Conservation (phyloP, 2,888 invertebrate genomes). For the Nineta flava region DNA sequence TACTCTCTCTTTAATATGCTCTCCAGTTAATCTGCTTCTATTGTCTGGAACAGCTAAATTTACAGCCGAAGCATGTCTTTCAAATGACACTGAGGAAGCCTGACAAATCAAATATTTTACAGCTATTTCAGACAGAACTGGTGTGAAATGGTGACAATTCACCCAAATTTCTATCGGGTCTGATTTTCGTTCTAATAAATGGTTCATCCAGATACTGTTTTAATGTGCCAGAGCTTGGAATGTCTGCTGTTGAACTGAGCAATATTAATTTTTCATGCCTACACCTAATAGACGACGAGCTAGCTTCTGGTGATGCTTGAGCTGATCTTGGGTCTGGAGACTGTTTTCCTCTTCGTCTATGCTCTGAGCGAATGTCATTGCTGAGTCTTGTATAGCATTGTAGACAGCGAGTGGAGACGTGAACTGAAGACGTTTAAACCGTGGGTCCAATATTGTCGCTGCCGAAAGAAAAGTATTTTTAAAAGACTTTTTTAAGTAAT, state of each 20-base stretch:
- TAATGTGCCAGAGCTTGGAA: conserved; percentile 13
- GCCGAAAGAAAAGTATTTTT: conserved; percentile 11
- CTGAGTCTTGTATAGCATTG: neutral
- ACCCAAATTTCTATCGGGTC: conserved; percentile 12
- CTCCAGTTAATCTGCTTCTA: conserved; percentile 16
- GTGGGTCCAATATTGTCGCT: conserved; percentile 16
- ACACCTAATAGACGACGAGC: conserved; percentile 12
- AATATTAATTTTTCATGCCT: conserved; percentile 13
- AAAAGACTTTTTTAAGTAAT: no score
- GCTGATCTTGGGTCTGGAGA: neutral
- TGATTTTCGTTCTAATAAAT: conserved; percentile 10
- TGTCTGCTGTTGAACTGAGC: neutral
- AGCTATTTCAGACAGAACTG: conserved; percentile 17
- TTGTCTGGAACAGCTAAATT: conserved; percentile 14
- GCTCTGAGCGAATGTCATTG: neutral
- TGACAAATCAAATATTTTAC: conserved; percentile 15
- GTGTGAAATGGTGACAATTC: conserved; percentile 13
- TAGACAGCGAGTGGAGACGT: neutral
- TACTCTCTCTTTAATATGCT: conserved; percentile 14
- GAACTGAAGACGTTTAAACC: conserved; percentile 14
- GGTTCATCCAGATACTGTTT: conserved; percentile 17
- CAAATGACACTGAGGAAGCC: conserved; percentile 9
- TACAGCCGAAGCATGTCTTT: conserved; percentile 10
- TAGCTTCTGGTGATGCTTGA: conserved; percentile 7
- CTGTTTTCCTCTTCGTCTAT: neutral